A percentile compares a stretch with the other conserved stretches of the same genome.
These are phyloP conservation scores for Zosterops borbonicus DNA, from an alignment of 2,113 vertebrate genomes.

Conservation along the genomic window DNA sequence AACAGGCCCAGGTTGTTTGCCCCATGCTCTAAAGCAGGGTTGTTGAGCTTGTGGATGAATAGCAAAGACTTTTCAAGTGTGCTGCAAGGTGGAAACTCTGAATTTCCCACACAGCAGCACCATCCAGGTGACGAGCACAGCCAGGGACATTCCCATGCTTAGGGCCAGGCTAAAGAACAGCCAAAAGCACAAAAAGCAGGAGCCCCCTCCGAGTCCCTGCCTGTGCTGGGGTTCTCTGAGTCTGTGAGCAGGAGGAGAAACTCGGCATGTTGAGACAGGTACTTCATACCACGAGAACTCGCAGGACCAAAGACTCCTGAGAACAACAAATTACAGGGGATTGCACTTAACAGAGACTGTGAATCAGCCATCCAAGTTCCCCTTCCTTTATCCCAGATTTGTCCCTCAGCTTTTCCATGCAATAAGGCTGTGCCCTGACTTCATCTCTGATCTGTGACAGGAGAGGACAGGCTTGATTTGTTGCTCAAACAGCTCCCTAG, in stretches of 20 bases:
- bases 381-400: background rate
- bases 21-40: background rate
- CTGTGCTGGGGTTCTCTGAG: background rate
- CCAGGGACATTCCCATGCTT: background rate
- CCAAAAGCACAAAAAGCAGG: background rate
- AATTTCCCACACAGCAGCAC: fast-evolving
- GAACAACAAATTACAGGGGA: conserved; percentile 16
- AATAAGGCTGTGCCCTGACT: background rate
- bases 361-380: background rate
- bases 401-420: background rate
- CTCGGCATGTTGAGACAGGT: background rate
- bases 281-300: background rate
- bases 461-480: background rate
- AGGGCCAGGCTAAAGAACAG: background rate
- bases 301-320: background rate
- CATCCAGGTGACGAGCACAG: background rate
- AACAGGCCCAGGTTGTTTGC: background rate
- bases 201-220: background rate
- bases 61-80: background rate
- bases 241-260: background rate
- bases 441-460: background rate
- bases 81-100: background rate
- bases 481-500: background rate
- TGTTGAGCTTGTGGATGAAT: background rate
- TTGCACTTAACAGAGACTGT: background rate